phyloP scores from a whole-genome alignment of 2,888 invertebrate species.

The Dynastes tityus region DNA sequence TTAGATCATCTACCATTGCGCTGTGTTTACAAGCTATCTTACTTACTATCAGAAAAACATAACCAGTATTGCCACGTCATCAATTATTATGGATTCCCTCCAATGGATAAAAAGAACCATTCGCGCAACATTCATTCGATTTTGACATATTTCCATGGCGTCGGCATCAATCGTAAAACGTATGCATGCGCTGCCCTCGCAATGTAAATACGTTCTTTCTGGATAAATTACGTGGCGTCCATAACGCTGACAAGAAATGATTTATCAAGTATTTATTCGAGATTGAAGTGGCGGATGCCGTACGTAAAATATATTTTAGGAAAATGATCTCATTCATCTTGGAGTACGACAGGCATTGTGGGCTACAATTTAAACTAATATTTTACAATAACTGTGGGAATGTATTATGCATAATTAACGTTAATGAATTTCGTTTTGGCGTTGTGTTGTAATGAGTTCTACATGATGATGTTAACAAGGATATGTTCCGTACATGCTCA shows the following conservation, averaged over 20 bases:
- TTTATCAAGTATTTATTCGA: constrained; percentile 46
- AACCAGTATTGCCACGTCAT: not conserved
- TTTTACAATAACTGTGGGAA: constrained; percentile 43
- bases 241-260: constrained; percentile 43
- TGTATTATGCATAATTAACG: constrained; percentile 42
- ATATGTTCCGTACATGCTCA: constrained; percentile 12
- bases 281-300: constrained; percentile 31
- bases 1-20: too few species aligned
- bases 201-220: constrained; percentile 32
- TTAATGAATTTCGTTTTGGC: constrained; percentile 40
- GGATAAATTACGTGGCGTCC: constrained; percentile 33
- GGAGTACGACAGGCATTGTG: constrained; percentile 35
- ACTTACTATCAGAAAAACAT: not conserved
- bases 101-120: constrained; percentile 19
- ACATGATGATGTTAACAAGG: constrained; percentile 23
- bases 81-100: not conserved
- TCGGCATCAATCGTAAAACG: constrained; percentile 10
- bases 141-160: constrained; percentile 19
- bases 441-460: not conserved
- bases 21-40: too few species aligned
- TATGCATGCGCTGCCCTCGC: constrained; percentile 19
- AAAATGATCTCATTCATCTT: constrained; percentile 46
- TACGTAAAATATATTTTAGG: constrained; percentile 41
- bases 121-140: constrained; percentile 15
- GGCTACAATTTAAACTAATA: constrained; percentile 41